Base-by-base conservation (phyloP, 2,888 invertebrate species). In the Hoplodrina blanda region DNA sequence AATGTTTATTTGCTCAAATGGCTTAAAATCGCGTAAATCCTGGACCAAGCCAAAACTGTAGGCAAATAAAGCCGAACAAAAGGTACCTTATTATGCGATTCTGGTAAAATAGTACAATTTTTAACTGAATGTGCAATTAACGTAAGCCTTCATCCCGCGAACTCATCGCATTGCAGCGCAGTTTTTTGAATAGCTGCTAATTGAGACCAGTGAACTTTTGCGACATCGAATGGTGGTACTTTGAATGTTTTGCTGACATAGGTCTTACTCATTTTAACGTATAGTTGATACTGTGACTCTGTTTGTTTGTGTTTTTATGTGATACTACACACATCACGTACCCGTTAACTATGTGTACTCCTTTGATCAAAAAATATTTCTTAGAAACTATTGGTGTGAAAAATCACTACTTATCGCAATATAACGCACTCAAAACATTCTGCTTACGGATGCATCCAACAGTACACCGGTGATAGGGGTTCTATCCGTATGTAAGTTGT, bases 71-170 rank as follows among this genome's bases (percentile, higher is more conserved):
- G 3, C 2, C 1, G 30, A 62, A 65, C 62, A 78, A 65, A 65
- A 65, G 33, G 19, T 4, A 46, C 46, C 17, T 10, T 5, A 33
- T 64, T 37, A 19, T 64, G 25, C 41, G 25, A 19, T 15, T 50
- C 53, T 56, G 20, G 60, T 76, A 49, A 76, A 79, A 71, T 57
- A n/a, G 66, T 54, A 62, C 46, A 68, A 25, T 64, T 75, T 77
- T 79, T n/a, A 13, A 61, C 60, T 66, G 60, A 78, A 79, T 76
- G 71, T 61, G 71, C 80, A 79, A 78, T 78, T 78, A 71, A 71
- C 50, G 50, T 59, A 13, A 50, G 57, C 64, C 37, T 63, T 46
- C 46, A 41, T 30, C 46, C 53, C 41, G n/a, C 56, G 20, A 25
- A 33, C 19, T 54, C 76, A 57, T 65, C 17, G 46, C 63, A 46